These are phyloP conservation scores for Nymphalis io DNA, from an alignment of 1,140 invertebrate genomes.

Conservation along the genomic window DNA sequence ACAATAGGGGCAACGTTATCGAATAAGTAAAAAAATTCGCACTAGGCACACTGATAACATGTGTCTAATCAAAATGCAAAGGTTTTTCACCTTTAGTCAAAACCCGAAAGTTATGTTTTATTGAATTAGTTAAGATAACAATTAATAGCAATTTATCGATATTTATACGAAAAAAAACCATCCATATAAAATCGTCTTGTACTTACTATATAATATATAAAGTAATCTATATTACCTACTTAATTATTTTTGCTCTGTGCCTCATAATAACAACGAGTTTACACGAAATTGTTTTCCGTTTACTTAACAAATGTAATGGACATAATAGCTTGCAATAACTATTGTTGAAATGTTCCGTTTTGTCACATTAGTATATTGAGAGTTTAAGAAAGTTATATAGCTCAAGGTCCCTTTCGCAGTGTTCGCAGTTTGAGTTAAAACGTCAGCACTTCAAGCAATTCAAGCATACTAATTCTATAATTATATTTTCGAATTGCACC, in stretches of 20 bases:
- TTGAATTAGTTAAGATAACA: too few relatives aligned
- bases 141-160: too few relatives aligned
- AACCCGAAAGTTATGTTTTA: too few relatives aligned
- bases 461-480: slow-evolving; percentile 17
- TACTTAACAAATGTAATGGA: slow-evolving; percentile 18
- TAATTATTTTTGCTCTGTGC: background rate
- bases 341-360: slow-evolving; percentile 33
- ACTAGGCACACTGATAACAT: too few relatives aligned
- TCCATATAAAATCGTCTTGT: too few relatives aligned
- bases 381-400: slow-evolving; percentile 40
- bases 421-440: slow-evolving; percentile 21
- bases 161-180: too few relatives aligned
- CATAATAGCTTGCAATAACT: slow-evolving; percentile 14
- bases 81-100: too few relatives aligned
- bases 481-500: slow-evolving; percentile 1
- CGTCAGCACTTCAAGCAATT: slow-evolving; percentile 22
- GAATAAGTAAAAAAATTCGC: too few relatives aligned
- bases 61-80: too few relatives aligned
- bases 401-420: slow-evolving; percentile 31
- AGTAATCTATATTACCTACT: too few relatives aligned
- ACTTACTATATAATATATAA: too few relatives aligned
- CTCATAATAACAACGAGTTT: background rate
- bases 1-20: too few relatives aligned
- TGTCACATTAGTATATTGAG: slow-evolving; percentile 36
- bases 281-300: background rate